Evolutionary conservation across 2,113 vertebrate genomes (phyloP).

Genomic region (Tamias sibiricus): DNA sequence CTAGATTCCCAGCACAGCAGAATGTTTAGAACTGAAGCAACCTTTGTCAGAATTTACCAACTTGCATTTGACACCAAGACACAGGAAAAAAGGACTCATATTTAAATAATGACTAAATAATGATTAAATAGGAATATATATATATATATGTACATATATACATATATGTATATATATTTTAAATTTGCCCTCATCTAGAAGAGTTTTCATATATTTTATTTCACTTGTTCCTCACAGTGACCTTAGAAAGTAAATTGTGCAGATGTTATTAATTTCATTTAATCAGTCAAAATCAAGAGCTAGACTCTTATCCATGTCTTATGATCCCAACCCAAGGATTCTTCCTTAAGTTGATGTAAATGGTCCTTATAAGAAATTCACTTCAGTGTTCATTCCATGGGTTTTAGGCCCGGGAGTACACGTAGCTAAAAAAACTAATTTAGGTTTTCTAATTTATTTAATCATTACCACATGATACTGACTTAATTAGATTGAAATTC

Average conservation of each 20-base stretch:
- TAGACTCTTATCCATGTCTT: neutral
- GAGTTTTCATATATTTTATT: neutral
- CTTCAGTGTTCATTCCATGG: neutral
- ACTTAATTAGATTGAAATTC: constrained; percentile 66
- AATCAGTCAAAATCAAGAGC: neutral
- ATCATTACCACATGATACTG: constrained; percentile 67
- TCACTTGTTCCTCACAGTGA: neutral
- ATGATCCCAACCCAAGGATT: neutral
- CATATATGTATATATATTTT: neutral
- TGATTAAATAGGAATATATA: neutral
- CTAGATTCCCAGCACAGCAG: neutral
- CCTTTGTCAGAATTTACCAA: neutral
- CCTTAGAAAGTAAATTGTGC: neutral
- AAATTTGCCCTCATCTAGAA: neutral
- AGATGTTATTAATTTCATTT: neutral
- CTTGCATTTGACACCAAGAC: neutral
- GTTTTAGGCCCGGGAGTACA: constrained; percentile 44
- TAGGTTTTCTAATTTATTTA: constrained; percentile 72
- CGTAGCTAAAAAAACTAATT: constrained; percentile 66
- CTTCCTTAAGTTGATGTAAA: neutral
- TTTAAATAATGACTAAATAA: neutral
- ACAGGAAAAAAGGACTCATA: neutral
- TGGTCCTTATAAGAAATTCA: neutral
- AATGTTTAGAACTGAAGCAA: constrained; percentile 13
- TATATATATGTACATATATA: too few relatives aligned